These are phyloP conservation scores for Philotrypesis tridentata DNA, from an alignment of 1,140 invertebrate species.

Conservation along the genomic window DNA sequence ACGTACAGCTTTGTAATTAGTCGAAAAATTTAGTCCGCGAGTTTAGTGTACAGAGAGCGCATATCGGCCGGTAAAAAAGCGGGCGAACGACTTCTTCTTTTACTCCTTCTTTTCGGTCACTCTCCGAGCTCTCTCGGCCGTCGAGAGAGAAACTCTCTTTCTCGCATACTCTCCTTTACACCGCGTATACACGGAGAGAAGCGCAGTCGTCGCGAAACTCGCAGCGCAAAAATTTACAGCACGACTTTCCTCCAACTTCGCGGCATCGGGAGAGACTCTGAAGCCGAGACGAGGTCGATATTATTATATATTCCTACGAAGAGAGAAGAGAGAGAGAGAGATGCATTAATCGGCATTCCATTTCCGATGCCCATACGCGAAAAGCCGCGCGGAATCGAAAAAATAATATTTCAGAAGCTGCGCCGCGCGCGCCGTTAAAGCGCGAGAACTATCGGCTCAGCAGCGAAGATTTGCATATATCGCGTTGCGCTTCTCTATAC, in stretches of 20 bases:
- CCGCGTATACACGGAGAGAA: too few species aligned
- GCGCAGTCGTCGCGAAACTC: not conserved
- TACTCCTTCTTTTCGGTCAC: not conserved
- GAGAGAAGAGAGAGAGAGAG: too few species aligned
- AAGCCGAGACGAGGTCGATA: not conserved
- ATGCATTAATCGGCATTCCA: constrained; percentile 45
- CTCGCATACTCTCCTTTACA: too few species aligned
- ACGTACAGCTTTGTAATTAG: too few species aligned
- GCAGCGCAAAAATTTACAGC: constrained; percentile 38
- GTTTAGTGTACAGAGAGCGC: not conserved
- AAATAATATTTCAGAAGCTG: constrained; percentile 29
- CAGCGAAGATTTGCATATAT: constrained; percentile 30
- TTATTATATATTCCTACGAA: too few species aligned
- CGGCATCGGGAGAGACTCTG: not conserved
- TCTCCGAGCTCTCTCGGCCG: too few species aligned
- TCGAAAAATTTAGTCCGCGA: not conserved
- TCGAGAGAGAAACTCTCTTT: not conserved
- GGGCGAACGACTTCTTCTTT: not conserved
- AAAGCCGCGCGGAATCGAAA: constrained; percentile 34
- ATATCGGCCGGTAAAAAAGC: not conserved
- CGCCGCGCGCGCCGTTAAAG: constrained; percentile 16
- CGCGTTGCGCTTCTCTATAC: too few species aligned
- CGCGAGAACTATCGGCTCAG: not conserved
- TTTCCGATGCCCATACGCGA: constrained; percentile 30
- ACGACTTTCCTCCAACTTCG: constrained; percentile 33